phyloP scores from a whole-genome alignment of 2,797 vertebrate genomes.

The Lacerta agilis region DNA sequence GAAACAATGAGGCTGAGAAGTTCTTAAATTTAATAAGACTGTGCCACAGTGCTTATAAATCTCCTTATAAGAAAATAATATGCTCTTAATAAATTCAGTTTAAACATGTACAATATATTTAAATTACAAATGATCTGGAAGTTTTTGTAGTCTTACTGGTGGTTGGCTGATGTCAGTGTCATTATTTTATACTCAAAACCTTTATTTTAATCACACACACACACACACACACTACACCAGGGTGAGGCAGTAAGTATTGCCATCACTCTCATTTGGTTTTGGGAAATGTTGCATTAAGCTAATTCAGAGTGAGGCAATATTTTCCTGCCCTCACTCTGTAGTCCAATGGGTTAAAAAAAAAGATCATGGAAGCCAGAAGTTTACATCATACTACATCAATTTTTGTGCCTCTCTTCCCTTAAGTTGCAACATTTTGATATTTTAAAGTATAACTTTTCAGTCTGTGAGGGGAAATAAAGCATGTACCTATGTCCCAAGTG shows the following conservation, averaged over 20 bases:
- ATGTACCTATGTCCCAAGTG: slow-evolving; percentile 95
- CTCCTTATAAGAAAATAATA: background rate
- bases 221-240: background rate
- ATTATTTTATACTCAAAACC: background rate
- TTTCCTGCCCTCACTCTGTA: background rate
- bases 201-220: background rate
- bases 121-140: background rate
- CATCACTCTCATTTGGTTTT: background rate
- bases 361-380: too few species aligned
- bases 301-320: background rate
- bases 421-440: background rate
- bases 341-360: background rate
- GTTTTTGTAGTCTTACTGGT: background rate
- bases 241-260: background rate
- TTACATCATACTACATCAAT: too few species aligned
- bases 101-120: background rate
- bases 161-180: background rate
- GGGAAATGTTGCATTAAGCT: background rate
- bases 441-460: background rate
- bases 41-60: background rate
- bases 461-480: background rate
- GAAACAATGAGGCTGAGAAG: background rate
- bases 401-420: too few species aligned
- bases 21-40: background rate
- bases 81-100: background rate